Evolutionary conservation across 2,113 vertebrate genomes (phyloP).

Genomic region (Varanus salvator): DNA sequence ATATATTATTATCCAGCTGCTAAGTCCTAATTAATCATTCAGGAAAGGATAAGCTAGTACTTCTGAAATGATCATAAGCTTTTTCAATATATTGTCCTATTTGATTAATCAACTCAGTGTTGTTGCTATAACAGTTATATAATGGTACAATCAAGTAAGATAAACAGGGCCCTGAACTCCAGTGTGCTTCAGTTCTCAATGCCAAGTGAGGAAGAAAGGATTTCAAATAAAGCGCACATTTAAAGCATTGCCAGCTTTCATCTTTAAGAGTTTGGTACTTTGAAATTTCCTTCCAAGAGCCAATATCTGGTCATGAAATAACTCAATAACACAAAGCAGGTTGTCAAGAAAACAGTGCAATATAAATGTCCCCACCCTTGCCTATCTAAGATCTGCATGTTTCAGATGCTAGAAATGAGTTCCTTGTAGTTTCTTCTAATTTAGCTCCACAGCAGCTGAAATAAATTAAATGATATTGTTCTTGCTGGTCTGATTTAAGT

Average conservation of each 20-base stretch:
- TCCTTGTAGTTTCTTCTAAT: not conserved
- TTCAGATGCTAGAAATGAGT: not conserved
- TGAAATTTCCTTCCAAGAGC: not conserved
- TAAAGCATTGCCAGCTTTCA: not conserved
- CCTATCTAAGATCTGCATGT: not conserved
- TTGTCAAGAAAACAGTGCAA: not conserved
- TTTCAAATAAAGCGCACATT: not conserved
- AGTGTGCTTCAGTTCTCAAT: not conserved
- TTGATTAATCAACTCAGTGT: not conserved
- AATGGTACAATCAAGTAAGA: not conserved
- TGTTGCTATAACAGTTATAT: not conserved
- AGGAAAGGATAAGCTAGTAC: not conserved
- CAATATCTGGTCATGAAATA: not conserved
- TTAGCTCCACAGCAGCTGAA: not conserved
- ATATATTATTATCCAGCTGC: too few species aligned
- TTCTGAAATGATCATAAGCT: not conserved
- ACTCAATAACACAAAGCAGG: not conserved
- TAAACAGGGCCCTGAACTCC: slow-evolving; percentile 11
- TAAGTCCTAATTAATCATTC: not conserved
- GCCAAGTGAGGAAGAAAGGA: not conserved
- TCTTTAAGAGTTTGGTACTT: not conserved
- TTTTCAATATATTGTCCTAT: not conserved
- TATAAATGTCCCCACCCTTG: not conserved
- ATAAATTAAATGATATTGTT: not conserved
- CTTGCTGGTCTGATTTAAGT: not conserved